Percentiles rank a stretch among this genome's conserved stretches.
phyloP scores from a whole-genome alignment of 2,113 vertebrate species.

The Sceloporus tristichus region DNA sequence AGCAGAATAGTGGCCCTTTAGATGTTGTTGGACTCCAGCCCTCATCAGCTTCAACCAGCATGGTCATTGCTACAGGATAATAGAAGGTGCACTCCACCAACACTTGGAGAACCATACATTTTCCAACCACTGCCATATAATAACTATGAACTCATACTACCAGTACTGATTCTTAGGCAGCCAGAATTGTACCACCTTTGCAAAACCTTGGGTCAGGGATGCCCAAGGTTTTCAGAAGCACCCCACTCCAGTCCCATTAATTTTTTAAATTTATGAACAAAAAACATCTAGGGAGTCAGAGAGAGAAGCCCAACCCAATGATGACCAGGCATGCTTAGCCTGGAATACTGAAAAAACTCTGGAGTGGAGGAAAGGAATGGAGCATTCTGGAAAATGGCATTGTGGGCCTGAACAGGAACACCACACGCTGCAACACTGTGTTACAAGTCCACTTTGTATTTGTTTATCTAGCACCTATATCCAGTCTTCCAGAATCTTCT shows the following conservation, averaged over 20 bases:
- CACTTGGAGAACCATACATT: not conserved
- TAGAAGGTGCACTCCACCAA: not conserved
- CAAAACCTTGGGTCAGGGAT: too few relatives aligned
- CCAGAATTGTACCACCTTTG: not conserved
- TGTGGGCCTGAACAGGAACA: not conserved
- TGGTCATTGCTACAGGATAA: not conserved
- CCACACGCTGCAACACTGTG: too few relatives aligned
- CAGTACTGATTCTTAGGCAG: not conserved
- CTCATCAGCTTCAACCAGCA: not conserved
- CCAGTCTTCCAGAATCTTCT: not conserved
- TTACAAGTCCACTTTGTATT: not conserved
- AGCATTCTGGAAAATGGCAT: not conserved
- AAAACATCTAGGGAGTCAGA: too few relatives aligned
- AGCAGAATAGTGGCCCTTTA: not conserved
- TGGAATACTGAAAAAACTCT: too few relatives aligned
- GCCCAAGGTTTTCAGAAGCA: too few relatives aligned
- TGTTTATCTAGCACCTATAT: not conserved
- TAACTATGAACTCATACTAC: not conserved
- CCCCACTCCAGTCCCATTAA: too few relatives aligned
- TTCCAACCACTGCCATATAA: not conserved
- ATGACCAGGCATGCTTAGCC: too few relatives aligned
- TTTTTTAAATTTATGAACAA: too few relatives aligned
- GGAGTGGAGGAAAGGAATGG: not conserved
- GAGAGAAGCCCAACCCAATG: too few relatives aligned
- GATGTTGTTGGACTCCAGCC: not conserved